phyloP scores from a whole-genome alignment of 2,888 invertebrate species.

The Chirona hameri region DNA sequence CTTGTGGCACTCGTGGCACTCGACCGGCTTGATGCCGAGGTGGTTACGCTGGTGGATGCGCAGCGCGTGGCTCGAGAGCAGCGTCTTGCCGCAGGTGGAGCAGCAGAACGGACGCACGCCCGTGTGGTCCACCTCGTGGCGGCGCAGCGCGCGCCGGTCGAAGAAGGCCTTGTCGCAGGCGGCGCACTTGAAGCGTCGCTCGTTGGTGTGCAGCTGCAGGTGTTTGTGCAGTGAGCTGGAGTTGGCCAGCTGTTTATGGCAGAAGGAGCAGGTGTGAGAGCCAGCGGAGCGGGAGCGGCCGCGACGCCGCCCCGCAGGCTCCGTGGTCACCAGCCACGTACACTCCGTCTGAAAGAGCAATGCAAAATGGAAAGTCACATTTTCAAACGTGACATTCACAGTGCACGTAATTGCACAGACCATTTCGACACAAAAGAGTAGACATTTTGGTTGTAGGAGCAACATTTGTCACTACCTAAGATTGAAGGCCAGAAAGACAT shows the following conservation, averaged over 20 bases:
- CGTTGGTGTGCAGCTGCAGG: conserved; percentile 9
- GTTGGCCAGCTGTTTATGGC: background rate
- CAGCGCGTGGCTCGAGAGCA: background rate
- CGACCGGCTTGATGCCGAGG: conserved; percentile 2
- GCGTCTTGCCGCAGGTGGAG: conserved; percentile 6
- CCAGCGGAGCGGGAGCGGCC: background rate
- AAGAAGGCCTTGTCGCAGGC: background rate
- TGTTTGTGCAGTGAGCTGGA: background rate
- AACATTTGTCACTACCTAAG: too few species aligned
- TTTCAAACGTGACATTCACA: too few species aligned
- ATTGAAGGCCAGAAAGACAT: too few species aligned
- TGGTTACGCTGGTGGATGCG: background rate
- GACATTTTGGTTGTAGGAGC: too few species aligned
- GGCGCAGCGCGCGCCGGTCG: background rate
- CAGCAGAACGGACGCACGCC: conserved; percentile 10
- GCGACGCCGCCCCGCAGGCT: background rate
- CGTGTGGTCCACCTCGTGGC: conserved; percentile 24
- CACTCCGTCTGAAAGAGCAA: background rate
- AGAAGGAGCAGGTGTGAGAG: background rate
- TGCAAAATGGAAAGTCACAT: too few species aligned
- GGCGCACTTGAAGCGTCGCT: background rate
- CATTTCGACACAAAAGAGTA: too few species aligned
- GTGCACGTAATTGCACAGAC: too few species aligned
- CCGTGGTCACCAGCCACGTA: background rate
- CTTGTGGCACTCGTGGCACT: background rate